These are phyloP conservation scores for Orientallactaga bullata DNA, from an alignment of 2,113 vertebrate species.

Conservation along the genomic window DNA sequence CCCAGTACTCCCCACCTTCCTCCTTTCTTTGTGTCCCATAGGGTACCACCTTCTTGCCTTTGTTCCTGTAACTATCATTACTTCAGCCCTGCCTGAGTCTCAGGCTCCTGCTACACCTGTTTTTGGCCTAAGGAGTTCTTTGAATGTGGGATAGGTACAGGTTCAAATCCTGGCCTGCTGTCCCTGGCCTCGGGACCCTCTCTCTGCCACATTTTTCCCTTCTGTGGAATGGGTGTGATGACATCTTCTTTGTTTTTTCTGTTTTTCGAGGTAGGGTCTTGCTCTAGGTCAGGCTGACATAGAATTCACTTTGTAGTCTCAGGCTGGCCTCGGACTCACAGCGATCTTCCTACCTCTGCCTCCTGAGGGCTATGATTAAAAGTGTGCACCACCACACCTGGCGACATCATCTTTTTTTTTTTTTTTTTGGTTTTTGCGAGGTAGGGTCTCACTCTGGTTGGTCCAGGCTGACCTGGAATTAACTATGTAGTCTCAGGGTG, in stretches of 20 bases:
- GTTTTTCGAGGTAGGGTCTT: too few relatives aligned
- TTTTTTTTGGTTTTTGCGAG: too few relatives aligned
- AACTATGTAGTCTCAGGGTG: too few relatives aligned
- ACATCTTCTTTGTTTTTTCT: too few relatives aligned
- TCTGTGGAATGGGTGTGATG: not conserved
- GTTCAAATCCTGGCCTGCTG: not conserved
- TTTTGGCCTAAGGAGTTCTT: not conserved
- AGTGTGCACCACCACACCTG: too few relatives aligned
- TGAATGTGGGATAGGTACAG: not conserved
- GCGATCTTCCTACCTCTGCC: too few relatives aligned
- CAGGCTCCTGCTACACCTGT: not conserved
- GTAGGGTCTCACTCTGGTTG: too few relatives aligned
- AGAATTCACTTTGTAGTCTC: too few relatives aligned
- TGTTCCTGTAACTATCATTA: not conserved
- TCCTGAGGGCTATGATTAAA: too few relatives aligned
- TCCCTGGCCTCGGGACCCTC: not conserved
- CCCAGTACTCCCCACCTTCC: not conserved
- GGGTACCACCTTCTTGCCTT: not conserved
- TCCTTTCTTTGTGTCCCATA: not conserved
- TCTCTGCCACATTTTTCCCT: not conserved
- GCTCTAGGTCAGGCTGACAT: too few relatives aligned
- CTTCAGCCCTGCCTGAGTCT: not conserved
- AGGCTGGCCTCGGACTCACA: too few relatives aligned
- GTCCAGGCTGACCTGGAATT: too few relatives aligned
- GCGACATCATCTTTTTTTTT: not conserved